Percentiles rank a stretch among this genome's conserved stretches.
phyloP scores from a whole-genome alignment of 2,888 invertebrate genomes.

The Hydriomena furcata region DNA sequence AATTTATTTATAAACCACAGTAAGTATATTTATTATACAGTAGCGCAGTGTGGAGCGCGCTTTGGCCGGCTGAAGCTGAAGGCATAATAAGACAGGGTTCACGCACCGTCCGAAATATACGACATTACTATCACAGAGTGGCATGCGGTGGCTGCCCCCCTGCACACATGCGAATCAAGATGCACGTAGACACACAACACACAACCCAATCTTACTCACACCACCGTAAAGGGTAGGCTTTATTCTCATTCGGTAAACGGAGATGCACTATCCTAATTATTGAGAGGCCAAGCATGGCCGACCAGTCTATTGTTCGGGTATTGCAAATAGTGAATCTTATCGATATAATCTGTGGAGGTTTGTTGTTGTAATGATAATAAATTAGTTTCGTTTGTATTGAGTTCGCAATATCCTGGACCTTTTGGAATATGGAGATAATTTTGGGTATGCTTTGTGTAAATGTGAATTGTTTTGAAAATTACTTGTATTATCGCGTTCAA shows the following conservation, averaged over 20 bases:
- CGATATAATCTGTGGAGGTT: slow-evolving; percentile 28
- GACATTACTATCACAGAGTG: slow-evolving; percentile 68
- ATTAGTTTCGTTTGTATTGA: slow-evolving; percentile 32
- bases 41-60: not conserved
- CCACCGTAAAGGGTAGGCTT: slow-evolving; percentile 74
- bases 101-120: slow-evolving; percentile 69
- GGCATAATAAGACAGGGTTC: slow-evolving; percentile 60
- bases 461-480: slow-evolving; percentile 6
- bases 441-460: slow-evolving; percentile 23
- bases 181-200: slow-evolving; percentile 55
- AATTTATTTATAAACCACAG: slow-evolving; percentile 2
- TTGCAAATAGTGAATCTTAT: slow-evolving; percentile 34
- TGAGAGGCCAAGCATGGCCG: slow-evolving; percentile 61
- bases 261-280: slow-evolving; percentile 87
- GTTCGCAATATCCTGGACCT: slow-evolving; percentile 30
- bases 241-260: slow-evolving; percentile 76
- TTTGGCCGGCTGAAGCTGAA: slow-evolving; percentile 30
- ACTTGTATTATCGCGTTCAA: not conserved
- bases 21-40: not conserved
- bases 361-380: slow-evolving; percentile 34
- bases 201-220: slow-evolving; percentile 52
- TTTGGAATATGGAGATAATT: slow-evolving; percentile 27
- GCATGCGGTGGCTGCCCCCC: slow-evolving; percentile 53
- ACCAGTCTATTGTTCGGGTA: slow-evolving; percentile 56
- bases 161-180: slow-evolving; percentile 58